These are phyloP conservation scores for Syrmaticus mikado DNA, from an alignment of 2,113 vertebrate species.

Conservation along the genomic window DNA sequence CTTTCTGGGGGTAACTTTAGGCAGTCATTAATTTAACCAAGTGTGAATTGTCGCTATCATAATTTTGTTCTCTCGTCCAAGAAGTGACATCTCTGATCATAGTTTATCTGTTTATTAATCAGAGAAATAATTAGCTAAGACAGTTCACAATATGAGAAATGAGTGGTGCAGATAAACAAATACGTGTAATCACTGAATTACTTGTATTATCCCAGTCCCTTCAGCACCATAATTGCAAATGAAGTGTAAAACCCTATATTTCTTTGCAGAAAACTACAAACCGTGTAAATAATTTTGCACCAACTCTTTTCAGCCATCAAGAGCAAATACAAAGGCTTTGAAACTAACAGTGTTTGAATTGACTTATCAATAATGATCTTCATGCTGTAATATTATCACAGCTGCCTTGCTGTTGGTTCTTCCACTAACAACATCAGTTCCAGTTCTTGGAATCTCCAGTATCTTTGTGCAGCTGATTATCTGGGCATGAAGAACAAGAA, in stretches of 20 bases:
- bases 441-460: background rate
- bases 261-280: background rate
- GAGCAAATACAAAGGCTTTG: background rate
- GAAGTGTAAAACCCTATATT: background rate
- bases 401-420: background rate
- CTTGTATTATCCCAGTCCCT: background rate
- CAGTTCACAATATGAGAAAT: background rate
- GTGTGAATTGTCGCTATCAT: background rate
- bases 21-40: background rate
- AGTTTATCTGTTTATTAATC: constrained; percentile 7
- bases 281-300: background rate
- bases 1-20: background rate
- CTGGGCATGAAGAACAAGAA: background rate
- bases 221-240: background rate
- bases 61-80: background rate
- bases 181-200: background rate
- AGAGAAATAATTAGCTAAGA: background rate
- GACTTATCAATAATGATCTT: background rate
- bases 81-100: background rate
- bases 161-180: background rate
- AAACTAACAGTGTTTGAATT: background rate
- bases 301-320: background rate
- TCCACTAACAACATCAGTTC: background rate
- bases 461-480: background rate
- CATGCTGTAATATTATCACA: background rate